Evolutionary conservation across 2,113 vertebrate genomes (phyloP), one percentile per base, ranked within the genome.

Genomic region (Antennarius striatus): DNA sequence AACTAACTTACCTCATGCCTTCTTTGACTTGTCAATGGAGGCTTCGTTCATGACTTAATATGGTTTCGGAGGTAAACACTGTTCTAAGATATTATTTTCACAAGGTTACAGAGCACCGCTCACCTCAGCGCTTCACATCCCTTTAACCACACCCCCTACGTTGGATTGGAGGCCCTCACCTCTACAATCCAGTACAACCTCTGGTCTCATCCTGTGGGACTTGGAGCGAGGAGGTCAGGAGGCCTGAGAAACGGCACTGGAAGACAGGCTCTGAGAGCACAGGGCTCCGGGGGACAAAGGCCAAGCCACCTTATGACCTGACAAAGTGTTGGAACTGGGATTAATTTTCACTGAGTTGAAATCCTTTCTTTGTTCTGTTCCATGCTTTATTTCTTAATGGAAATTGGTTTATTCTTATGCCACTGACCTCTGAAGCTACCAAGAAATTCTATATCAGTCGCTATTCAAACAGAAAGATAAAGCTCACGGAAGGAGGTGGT

Each of bases 1-100:
- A 85, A 16, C 78, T 50, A 63, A 82, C 88, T 80, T 80, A 81
- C 78, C 79, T 89, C 81, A 86, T 74, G 55, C 8, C 59, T 36
- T 63, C 58, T 81, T 82, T 79, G 79, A 81, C 64, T 28, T 67
- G 75, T 77, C 56, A 57, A 60, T 55, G 54, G 77, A 78, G 81
- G 77, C 65, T 79, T 76, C 77, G 52, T 88, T 81, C 70, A 30
- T 71, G 78, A 75, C 59, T 71, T 75, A 66, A 76, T 75, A 72
- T 49, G 30, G 55, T 56, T 74, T 75, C 43, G n/a, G 64, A 68
- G 74, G 76, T 80, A 81, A 86, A 83, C 72, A 79, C 68, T 46
- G 55, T 72, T 82, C 70, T 70, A 67, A 87, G 63, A 62, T 73
- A 73, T 79, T 80, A 69, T 85, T 89, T 89, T 82, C 54, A 71